A percentile compares a stretch with the other conserved stretches of the same genome.
Conservation (phyloP, 2,888 invertebrate species). For the Melinopterus prodromus region DNA sequence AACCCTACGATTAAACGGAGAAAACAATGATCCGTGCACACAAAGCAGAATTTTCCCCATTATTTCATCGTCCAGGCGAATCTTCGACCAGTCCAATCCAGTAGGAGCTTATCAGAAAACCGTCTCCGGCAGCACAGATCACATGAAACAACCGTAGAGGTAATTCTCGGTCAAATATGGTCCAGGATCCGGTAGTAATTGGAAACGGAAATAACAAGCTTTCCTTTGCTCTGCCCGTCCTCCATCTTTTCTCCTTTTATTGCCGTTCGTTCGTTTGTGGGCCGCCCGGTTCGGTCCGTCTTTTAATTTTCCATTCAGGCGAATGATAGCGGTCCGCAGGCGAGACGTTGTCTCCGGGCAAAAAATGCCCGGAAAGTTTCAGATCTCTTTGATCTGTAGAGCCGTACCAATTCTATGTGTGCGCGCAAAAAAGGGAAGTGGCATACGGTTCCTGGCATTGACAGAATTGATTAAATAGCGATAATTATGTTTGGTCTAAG, state of each 20-base stretch:
- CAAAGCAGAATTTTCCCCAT: constrained; percentile 4
- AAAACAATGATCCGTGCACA: constrained; percentile 4
- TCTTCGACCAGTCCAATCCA: not conserved
- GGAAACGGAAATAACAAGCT: constrained; percentile 53
- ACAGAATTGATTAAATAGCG: constrained; percentile 55
- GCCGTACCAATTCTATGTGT: constrained; percentile 47
- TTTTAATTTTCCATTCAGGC: constrained; percentile 45
- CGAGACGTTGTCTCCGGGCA: constrained; percentile 45
- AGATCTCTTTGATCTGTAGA: constrained; percentile 51
- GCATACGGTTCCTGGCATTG: constrained; percentile 49
- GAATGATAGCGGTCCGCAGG: constrained; percentile 50
- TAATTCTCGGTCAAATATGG: constrained; percentile 39
- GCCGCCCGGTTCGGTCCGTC: constrained; percentile 37
- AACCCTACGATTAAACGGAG: not conserved
- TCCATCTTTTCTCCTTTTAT: constrained; percentile 40
- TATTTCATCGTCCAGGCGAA: not conserved
- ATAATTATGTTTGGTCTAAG: constrained; percentile 34
- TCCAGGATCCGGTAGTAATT: constrained; percentile 46
- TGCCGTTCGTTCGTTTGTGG: constrained; percentile 11
- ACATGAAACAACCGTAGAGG: constrained; percentile 15
- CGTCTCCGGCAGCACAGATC: not conserved
- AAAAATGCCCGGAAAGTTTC: constrained; percentile 36
- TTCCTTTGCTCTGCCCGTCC: constrained; percentile 44
- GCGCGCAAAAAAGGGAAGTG: constrained; percentile 22
- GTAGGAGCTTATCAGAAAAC: constrained; percentile 14